Evolutionary conservation across 2,888 invertebrate genomes (phyloP), one percentile per base, ranked within the genome.

Genomic region (Cordilura impudica): DNA sequence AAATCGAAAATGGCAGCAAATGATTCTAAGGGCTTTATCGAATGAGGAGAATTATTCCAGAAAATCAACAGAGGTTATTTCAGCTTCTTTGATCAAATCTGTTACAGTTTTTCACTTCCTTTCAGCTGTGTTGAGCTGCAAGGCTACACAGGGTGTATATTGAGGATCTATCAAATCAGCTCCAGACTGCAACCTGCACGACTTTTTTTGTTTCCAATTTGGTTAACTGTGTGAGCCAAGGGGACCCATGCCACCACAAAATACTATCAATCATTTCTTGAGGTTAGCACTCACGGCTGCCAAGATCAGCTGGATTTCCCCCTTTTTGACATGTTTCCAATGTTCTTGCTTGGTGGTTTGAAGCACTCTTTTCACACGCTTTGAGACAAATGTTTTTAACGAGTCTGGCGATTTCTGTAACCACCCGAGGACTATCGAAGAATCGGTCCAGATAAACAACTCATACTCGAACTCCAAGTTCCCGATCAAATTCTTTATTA

Each of bases 231-330:
- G 21, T 4, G 58, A 39, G 56, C 56, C 56, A 56, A 3, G 56
- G 12, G 12, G 56, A 35, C 7, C 56, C 56, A 19, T 53, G 29
- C 53, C 53, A 53, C 56, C 56, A 56, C 12, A 58, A 21, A 8
- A 12, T 7, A 43, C 19, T 58, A 5, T 43, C 35, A 21, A n/a
- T 19, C 3, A 58, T 26, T 31, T 58, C 58, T 14, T 58, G 43
- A n/a, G 58, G 23, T 5, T 19, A 23, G 43, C 58, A 39, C 6
- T 39, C 58, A 14, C 58, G 21, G 1, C 39, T 43, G 23, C 43
- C 43, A 5, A 58, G n/a, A 43, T 56, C 56, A 18, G 56, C 56
- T 19, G n/a, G n/a, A n/a, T n/a, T n/a, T n/a, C n/a, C n/a, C n/a
- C 43, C 8, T 12, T 4, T 14, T 43, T 43, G n/a, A 43, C 43